phyloP scores from a whole-genome alignment of 2,888 invertebrate genomes.

The Listrodromus nycthemerus region DNA sequence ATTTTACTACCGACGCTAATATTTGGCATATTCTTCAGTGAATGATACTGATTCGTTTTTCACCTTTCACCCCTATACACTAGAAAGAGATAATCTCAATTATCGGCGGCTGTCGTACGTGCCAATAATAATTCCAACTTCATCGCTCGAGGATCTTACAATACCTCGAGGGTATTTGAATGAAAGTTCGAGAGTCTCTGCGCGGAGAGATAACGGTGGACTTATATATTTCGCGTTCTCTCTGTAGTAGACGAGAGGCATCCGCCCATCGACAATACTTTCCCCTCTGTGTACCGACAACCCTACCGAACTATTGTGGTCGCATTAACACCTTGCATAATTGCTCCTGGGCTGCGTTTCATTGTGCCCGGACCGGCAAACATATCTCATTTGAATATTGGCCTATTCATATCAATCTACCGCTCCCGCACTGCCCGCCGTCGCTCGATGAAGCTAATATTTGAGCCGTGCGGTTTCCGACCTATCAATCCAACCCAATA shows the following conservation, averaged over 20 bases:
- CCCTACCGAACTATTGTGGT: slow-evolving; percentile 79
- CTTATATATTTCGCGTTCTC: slow-evolving; percentile 41
- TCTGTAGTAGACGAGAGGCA: slow-evolving; percentile 30
- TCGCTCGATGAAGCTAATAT: slow-evolving; percentile 71
- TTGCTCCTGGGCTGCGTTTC: slow-evolving; percentile 76
- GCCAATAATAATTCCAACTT: slow-evolving; percentile 74
- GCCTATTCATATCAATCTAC: slow-evolving; percentile 74
- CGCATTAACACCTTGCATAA: slow-evolving; percentile 84
- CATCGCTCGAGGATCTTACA: slow-evolving; percentile 51
- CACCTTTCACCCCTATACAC: background rate
- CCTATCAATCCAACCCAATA: slow-evolving; percentile 60
- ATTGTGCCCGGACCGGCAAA: slow-evolving; percentile 78
- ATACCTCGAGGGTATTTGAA: slow-evolving; percentile 10
- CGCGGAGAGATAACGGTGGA: slow-evolving; percentile 4
- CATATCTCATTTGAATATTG: slow-evolving; percentile 82
- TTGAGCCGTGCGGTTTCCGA: slow-evolving; percentile 69
- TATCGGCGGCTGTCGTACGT: slow-evolving; percentile 72
- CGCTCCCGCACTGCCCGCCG: slow-evolving; percentile 15
- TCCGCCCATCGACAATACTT: slow-evolving; percentile 66
- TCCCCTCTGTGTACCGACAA: slow-evolving; percentile 71
- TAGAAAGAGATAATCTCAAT: slow-evolving; percentile 74
- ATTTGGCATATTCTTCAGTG: no score
- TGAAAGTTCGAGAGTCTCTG: slow-evolving; percentile 42
- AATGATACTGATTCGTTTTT: no score
- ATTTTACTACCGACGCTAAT: no score